Base-by-base conservation (phyloP, 2,113 vertebrate species). In the Poecile atricapillus region DNA sequence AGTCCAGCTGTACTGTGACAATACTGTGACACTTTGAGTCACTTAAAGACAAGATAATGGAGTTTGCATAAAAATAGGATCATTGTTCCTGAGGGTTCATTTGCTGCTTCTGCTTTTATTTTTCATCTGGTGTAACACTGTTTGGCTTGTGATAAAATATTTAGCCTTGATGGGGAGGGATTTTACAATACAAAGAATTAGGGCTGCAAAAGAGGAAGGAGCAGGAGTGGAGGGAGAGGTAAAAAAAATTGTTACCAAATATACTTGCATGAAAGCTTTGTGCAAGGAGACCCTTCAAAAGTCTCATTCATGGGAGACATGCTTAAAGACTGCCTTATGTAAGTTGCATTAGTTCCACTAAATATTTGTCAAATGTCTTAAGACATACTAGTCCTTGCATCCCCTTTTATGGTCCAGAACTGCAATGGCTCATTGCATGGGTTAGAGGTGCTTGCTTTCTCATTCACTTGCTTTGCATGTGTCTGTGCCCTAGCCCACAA, bases 31-130 rank as follows among this genome's bases (percentile, higher is more conserved):
- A 49, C 70, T 89, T 63, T 8, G 71, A 78, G 67, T 67, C 46
- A 14, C 87, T 90, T 82, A 60, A 83, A 91, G 81, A 55, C 23
- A 78, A 56, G 50, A 65, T 74, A 77, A 58, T 63, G 41, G 37
- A 33, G 83, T 73, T 93, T 82, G 53, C 50, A 25, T 84, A 37
- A 85, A 93, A 89, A 71, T 49, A 77, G 49, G 68, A 77, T 77
- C 49, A 28, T 93, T 70, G 83, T 91, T 91, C 73, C 78, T 86
- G 50, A 85, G 73, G 83, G 71, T 76, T 93, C n/a, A 43, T 56
- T 75, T 69, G 43, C 71, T 93, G 79, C 74, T 93, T 84, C 58
- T 84, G 69, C 91, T 96, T 95, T 85, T 94, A 15, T 96, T 95
- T 82, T 82, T 93, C 86, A 90, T 56, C 83, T 88, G 46, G 92